Percentiles rank a stretch among this genome's conserved stretches.
These are phyloP conservation scores for Aleiodes sp. DNA, from an alignment of 1,140 invertebrate genomes.

Conservation along the genomic window DNA sequence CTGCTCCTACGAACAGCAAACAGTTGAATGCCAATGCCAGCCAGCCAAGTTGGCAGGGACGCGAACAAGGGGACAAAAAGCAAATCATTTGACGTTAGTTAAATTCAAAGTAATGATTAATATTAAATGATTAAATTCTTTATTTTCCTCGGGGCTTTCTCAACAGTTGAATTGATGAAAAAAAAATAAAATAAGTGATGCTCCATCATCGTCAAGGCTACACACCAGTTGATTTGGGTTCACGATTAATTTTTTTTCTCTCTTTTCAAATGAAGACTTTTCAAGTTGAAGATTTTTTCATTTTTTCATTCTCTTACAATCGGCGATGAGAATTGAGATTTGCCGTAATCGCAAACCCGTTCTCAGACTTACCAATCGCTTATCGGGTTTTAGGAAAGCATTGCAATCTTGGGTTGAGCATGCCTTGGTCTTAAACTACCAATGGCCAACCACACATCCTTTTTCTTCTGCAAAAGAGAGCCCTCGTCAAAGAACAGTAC, in stretches of 20 bases:
- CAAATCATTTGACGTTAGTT: constrained; percentile 63
- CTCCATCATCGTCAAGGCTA: too few relatives aligned
- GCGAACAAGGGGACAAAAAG: constrained; percentile 66
- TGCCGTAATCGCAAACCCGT: constrained; percentile 46
- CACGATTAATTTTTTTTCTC: too few relatives aligned
- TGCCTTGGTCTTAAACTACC: constrained; percentile 66
- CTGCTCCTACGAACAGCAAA: constrained; percentile 75
- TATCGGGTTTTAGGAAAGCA: constrained; percentile 66
- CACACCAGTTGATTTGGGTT: too few relatives aligned
- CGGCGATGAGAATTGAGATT: constrained; percentile 40
- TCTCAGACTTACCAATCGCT: constrained; percentile 63
- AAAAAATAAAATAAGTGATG: constrained; percentile 34
- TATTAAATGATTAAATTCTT: constrained; percentile 32
- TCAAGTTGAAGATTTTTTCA: too few relatives aligned
- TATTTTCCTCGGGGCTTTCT: constrained; percentile 20
- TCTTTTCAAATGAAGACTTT: too few relatives aligned
- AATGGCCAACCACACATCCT: constrained; percentile 67
- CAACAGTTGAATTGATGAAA: neutral
- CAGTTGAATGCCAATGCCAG: constrained; percentile 69
- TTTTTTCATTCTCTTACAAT: constrained; percentile 28
- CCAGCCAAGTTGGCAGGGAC: constrained; percentile 67
- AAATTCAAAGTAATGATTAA: constrained; percentile 43
- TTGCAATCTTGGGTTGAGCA: constrained; percentile 66
- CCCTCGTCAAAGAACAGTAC: constrained; percentile 65
- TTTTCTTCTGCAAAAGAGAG: constrained; percentile 67